Evolutionary conservation across 2,888 invertebrate species (phyloP).

Genomic region (Harpagoxenus sublaevis): DNA sequence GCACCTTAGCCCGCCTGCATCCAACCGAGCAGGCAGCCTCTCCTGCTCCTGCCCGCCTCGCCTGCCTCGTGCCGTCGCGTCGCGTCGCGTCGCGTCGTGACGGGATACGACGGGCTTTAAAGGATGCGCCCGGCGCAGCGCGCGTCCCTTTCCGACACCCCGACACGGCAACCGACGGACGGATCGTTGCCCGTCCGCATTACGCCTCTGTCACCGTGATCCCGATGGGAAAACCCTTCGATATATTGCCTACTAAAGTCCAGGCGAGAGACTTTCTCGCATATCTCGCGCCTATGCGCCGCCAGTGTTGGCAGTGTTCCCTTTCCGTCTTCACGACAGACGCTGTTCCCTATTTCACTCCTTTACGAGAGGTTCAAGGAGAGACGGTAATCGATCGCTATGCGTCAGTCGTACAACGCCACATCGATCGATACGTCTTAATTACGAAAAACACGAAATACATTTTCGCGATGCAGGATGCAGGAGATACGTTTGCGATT

Average conservation of each 20-base stretch:
- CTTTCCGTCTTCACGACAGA: background rate
- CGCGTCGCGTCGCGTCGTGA: constrained; percentile 27
- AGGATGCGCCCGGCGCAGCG: constrained; percentile 67
- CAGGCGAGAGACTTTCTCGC: constrained; percentile 62
- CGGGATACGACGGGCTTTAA: constrained; percentile 72
- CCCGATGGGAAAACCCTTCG: constrained; percentile 74
- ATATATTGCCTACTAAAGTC: constrained; percentile 76
- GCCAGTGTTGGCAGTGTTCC: constrained; percentile 24
- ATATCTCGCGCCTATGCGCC: constrained; percentile 61
- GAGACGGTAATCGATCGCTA: background rate
- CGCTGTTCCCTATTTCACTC: constrained; percentile 10
- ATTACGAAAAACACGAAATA: constrained; percentile 6
- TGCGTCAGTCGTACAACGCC: background rate
- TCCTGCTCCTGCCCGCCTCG: background rate
- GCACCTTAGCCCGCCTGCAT: constrained; percentile 60
- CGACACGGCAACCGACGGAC: constrained; percentile 48
- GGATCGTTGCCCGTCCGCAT: constrained; percentile 68
- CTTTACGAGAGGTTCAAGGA: constrained; percentile 10
- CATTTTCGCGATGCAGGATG: background rate
- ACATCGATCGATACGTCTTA: constrained; percentile 29
- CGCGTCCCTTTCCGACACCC: constrained; percentile 42
- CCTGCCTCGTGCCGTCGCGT: constrained; percentile 60
- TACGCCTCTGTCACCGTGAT: constrained; percentile 67
- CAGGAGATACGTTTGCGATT: constrained; percentile 31
- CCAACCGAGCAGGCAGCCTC: constrained; percentile 30